Evolutionary conservation across 2,888 invertebrate species (phyloP).

Genomic region (Monoplex corrugatus): DNA sequence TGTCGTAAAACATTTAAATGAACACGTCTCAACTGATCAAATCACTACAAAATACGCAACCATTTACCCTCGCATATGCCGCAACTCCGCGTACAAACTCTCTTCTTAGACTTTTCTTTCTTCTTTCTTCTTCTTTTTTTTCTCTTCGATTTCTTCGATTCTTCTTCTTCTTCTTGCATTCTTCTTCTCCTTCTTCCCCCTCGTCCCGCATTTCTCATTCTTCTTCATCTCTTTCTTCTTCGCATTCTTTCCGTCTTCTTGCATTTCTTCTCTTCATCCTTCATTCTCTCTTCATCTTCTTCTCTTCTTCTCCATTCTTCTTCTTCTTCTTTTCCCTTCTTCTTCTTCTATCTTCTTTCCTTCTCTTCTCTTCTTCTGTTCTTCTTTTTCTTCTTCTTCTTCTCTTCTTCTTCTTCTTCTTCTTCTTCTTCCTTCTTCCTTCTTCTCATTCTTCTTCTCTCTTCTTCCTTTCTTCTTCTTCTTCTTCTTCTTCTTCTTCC

Average conservation of each 20-base stretch:
- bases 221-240: background rate
- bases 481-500: background rate
- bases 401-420: background rate
- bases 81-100: too few relatives aligned
- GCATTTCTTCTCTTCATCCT: background rate
- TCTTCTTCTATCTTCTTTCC: background rate
- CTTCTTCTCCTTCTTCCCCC: too few relatives aligned
- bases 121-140: too few relatives aligned
- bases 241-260: slow-evolving; percentile 31
- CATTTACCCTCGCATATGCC: too few relatives aligned
- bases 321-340: background rate
- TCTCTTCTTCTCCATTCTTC: slow-evolving; percentile 25
- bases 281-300: background rate
- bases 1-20: too few relatives aligned
- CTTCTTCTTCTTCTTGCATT: too few relatives aligned
- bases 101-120: too few relatives aligned
- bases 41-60: too few relatives aligned
- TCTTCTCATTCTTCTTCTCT: background rate
- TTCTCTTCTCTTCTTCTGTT: background rate
- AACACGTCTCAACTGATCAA: too few relatives aligned
- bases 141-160: too few relatives aligned
- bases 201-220: too few relatives aligned
- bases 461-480: background rate
- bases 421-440: background rate
- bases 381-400: background rate